Percentiles rank a stretch among this genome's conserved stretches.
These are phyloP conservation scores for Cactoblastis cactorum DNA, from an alignment of 2,888 invertebrate species.

Conservation along the genomic window DNA sequence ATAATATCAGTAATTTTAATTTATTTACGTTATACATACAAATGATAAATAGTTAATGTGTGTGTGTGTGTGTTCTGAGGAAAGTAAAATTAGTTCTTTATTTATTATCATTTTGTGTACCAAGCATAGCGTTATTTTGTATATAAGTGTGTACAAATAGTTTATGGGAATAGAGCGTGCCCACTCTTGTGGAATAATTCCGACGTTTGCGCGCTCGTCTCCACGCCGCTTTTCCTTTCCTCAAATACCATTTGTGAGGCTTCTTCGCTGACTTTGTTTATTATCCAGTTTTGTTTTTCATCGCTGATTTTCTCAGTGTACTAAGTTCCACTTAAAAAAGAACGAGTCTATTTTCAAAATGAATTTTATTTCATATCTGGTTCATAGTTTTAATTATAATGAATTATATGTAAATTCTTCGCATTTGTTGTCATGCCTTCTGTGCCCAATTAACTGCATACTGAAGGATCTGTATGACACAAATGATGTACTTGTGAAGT, in stretches of 20 bases:
- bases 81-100: neutral
- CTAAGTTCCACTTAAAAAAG: neutral
- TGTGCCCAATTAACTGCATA: no score
- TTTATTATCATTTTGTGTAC: neutral
- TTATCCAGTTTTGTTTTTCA: constrained; percentile 32
- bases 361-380: no score
- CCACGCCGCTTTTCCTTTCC: constrained; percentile 25
- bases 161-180: constrained; percentile 58
- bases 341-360: neutral
- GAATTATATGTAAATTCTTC: no score
- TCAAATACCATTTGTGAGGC: constrained; percentile 59
- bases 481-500: no score
- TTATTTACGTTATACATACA: no score
- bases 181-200: constrained; percentile 59
- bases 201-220: constrained; percentile 47
- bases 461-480: no score
- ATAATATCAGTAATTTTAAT: no score
- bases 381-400: no score
- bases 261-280: constrained; percentile 46
- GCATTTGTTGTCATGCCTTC: no score
- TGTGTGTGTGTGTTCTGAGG: neutral
- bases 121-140: neutral
- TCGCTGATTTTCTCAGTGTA: constrained; percentile 24
- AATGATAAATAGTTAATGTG: neutral
- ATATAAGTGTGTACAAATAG: constrained; percentile 49